phyloP scores from a whole-genome alignment of 2,888 invertebrate species.

The Leucophora obtusa region DNA sequence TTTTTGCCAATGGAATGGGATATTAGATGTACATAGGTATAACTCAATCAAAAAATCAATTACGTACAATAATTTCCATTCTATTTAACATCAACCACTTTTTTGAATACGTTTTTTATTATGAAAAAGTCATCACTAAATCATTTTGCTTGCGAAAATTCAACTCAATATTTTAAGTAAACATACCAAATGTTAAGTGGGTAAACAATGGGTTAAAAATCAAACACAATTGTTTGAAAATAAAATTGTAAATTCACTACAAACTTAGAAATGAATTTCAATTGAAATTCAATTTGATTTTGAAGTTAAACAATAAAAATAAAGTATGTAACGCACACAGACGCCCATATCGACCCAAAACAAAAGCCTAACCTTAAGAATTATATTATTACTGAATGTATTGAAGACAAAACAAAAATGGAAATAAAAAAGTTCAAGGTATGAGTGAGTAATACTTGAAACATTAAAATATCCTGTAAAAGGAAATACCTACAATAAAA shows the following conservation, averaged over 20 bases:
- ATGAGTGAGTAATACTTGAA: conserved; percentile 25
- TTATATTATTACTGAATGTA: conserved; percentile 40
- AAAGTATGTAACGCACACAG: conserved; percentile 15
- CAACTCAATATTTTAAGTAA: conserved; percentile 64
- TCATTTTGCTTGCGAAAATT: conserved; percentile 38
- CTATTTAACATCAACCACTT: conserved; percentile 40
- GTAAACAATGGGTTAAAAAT: conserved; percentile 68
- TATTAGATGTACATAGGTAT: not conserved
- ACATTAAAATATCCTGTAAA: conserved; percentile 35
- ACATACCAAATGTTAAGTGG: conserved; percentile 65
- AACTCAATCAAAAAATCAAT: not conserved
- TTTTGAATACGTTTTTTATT: not conserved
- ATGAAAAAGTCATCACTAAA: conserved; percentile 8
- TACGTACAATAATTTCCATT: conserved; percentile 29
- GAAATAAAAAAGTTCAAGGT: conserved; percentile 11
- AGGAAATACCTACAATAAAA: conserved; percentile 30
- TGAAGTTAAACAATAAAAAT: conserved; percentile 49
- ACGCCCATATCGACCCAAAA: conserved; percentile 24
- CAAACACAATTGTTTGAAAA: conserved; percentile 56
- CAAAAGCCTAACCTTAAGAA: conserved; percentile 47
- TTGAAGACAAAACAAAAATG: conserved; percentile 29
- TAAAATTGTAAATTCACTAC: conserved; percentile 51
- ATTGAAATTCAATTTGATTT: conserved; percentile 56
- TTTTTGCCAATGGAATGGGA: not conserved
- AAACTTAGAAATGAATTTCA: conserved; percentile 56